Conservation (phyloP, 2,113 vertebrate genomes). For the Austrofundulus limnaeus region DNA sequence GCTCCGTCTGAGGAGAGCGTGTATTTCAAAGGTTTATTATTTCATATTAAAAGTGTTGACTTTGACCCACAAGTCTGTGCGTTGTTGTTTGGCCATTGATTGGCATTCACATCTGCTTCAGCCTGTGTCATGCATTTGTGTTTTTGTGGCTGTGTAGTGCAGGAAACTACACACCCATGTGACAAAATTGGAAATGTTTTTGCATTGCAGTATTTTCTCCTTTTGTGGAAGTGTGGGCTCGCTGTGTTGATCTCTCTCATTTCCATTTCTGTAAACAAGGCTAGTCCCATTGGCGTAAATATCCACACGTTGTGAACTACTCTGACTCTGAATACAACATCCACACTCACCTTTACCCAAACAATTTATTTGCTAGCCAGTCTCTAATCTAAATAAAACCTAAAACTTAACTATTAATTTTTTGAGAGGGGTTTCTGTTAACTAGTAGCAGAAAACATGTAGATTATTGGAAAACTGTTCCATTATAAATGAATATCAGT, state of each 20-base stretch:
- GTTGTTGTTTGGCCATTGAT: constrained; percentile 35
- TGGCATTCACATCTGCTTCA: constrained; percentile 44
- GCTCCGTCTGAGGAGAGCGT: constrained; percentile 4
- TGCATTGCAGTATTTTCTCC: constrained; percentile 69
- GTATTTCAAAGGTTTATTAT: constrained; percentile 47
- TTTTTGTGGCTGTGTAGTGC: constrained; percentile 29
- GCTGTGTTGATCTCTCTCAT: too few relatives aligned
- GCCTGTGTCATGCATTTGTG: constrained; percentile 17
- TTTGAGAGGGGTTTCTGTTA: too few relatives aligned
- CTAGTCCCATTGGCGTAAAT: too few relatives aligned
- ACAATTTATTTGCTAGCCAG: neutral
- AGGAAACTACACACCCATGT: constrained; percentile 29
- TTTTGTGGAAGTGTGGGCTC: constrained; percentile 71
- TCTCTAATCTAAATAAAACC: too few relatives aligned
- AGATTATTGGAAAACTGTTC: neutral
- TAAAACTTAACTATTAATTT: too few relatives aligned
- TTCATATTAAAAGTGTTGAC: constrained; percentile 59
- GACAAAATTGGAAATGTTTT: constrained; percentile 68
- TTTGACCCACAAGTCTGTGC: constrained; percentile 48
- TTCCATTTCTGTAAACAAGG: too few relatives aligned
- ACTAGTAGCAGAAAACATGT: too few relatives aligned
- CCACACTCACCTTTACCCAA: neutral
- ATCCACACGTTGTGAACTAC: too few relatives aligned
- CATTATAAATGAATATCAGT: too few relatives aligned
- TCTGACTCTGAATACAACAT: constrained; percentile 25